Base-by-base conservation (phyloP, 2,113 vertebrate genomes). In the Camelus bactrianus region DNA sequence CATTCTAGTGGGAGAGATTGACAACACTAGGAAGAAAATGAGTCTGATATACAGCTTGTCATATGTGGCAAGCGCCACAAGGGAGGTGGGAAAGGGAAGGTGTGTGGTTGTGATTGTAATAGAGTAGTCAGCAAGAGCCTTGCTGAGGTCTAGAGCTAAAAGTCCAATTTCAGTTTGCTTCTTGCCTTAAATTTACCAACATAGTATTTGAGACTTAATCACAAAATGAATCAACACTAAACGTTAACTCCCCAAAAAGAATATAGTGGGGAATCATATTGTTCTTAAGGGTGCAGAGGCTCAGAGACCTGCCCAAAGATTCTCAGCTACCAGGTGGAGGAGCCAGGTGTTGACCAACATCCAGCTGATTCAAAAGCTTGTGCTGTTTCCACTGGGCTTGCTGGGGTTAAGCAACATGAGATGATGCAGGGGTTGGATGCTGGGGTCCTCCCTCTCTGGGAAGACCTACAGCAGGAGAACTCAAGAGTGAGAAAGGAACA, bases 401-500 rank as follows among this genome's bases (percentile, higher is more conserved):
- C 52, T 26, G 17, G 32, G 4, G 11, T 79, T 67, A 64, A 77
- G 38, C 58, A 70, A 80, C 20, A 38, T 28, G 82, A 65, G 56
- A 67, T n/a, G 52, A 76, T 52, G 46, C 35, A 12, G 10, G 50
- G 69, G 4, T 52, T 4, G 42, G 70, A 38, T 20, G 50, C 20
- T 48, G 26, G 11, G 79, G 10, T 58, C 48, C 48, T 88, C 52
- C 28, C n/a, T 93, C 70, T 87, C 76, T 17, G 14, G 60, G 52
- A 69, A 93, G 50, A 2, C 30, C 38, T 83, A 42, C 24, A 60
- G 64, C 69, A 56, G 60, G 62, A 77, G 30, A 76, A 82, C 82
- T 86, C 64, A 72, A 82, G 28, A 94, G 60, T 60, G n/a, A 97
- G 77, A 88, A 76, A 69, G 72, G 67, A 93, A 62, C 52, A 38